Evolutionary conservation across 2,797 vertebrate species (phyloP).

Genomic region (Sebastes miniatus): DNA sequence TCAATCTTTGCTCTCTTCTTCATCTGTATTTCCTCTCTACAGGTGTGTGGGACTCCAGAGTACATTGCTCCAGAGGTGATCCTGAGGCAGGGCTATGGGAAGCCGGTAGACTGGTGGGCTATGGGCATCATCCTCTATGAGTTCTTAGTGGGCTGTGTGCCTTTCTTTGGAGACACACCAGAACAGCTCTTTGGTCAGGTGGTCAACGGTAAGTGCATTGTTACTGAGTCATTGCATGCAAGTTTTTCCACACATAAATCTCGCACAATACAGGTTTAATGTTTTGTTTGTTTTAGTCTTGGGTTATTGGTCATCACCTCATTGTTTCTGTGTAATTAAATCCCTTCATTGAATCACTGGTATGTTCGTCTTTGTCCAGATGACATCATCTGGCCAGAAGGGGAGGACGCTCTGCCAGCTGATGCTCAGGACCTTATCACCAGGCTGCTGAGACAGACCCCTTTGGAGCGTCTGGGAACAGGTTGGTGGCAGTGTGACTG

Average conservation of each 20-base stretch:
- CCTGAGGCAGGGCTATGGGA: constrained; percentile 93
- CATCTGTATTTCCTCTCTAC: not conserved
- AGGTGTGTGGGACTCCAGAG: constrained; percentile 96
- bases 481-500: constrained; percentile 83
- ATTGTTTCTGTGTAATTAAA: not conserved
- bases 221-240: not conserved
- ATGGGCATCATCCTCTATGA: constrained; percentile 96
- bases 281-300: not conserved
- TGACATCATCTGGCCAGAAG: constrained; percentile 96
- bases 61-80: constrained; percentile 97
- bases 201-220: constrained; percentile 84
- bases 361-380: constrained; percentile 75
- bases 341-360: not conserved
- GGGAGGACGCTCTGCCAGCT: constrained; percentile 89
- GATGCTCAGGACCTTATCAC: constrained; percentile 93
- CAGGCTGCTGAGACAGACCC: constrained; percentile 89
- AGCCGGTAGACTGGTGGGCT: constrained; percentile 96
- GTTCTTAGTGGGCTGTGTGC: constrained; percentile 94
- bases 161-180: constrained; percentile 95
- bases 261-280: not conserved
- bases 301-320: not conserved
- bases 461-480: constrained; percentile 92
- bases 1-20: not conserved
- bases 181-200: constrained; percentile 96
- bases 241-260: not conserved